A percentile compares a stretch with the other conserved stretches of the same genome.
Conservation (phyloP, 2,113 vertebrate genomes). For the Grallaria varia region DNA sequence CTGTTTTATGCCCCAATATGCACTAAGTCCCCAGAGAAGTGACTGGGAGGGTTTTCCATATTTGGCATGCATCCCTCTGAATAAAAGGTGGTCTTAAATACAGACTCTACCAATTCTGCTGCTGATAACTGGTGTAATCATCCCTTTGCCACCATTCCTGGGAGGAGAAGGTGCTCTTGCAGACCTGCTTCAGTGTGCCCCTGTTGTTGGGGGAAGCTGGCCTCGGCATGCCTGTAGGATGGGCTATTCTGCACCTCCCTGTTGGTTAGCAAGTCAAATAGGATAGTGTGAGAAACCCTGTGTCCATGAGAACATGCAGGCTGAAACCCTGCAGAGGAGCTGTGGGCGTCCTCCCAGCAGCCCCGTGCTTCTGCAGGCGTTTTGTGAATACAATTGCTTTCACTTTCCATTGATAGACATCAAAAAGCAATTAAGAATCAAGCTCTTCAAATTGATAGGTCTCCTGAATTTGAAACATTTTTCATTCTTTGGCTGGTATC, state of each 20-base stretch:
- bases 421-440: constrained; percentile 51
- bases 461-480: constrained; percentile 34
- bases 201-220: background rate
- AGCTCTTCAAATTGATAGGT: constrained; percentile 31
- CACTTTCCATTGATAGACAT: constrained; percentile 45
- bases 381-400: constrained; percentile 6
- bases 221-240: background rate
- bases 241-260: background rate
- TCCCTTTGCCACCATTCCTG: background rate
- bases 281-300: background rate
- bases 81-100: background rate
- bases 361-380: background rate
- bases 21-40: background rate
- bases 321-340: background rate
- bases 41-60: background rate
- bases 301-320: background rate
- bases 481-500: constrained; percentile 32
- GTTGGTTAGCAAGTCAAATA: background rate
- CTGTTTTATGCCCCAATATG: background rate
- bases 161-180: background rate
- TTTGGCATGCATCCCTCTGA: background rate
- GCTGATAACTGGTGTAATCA: background rate
- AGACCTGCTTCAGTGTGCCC: background rate
- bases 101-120: background rate
- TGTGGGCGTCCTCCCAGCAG: background rate